Percentiles rank a stretch among this genome's conserved stretches.
phyloP scores from a whole-genome alignment of 2,113 vertebrate genomes.

The Melanerpes aurifrons region DNA sequence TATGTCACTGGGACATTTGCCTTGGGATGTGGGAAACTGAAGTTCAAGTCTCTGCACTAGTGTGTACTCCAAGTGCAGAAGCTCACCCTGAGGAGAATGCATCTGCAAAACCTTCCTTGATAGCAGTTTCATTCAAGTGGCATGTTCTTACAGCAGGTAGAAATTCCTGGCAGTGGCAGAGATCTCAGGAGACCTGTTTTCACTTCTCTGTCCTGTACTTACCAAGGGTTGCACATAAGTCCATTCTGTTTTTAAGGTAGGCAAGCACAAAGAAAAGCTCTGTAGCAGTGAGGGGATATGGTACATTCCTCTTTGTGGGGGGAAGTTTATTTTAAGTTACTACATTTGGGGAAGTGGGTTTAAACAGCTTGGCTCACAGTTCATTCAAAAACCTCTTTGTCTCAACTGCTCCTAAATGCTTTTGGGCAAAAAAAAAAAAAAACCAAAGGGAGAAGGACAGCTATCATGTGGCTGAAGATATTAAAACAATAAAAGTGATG shows the following conservation, averaged over 20 bases:
- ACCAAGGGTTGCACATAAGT: not conserved
- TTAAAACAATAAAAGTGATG: not conserved
- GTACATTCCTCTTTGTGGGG: not conserved
- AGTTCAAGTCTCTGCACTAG: constrained; percentile 54
- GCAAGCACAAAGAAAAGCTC: not conserved
- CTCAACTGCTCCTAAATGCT: not conserved
- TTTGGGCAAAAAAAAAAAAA: not conserved
- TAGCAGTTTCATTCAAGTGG: not conserved
- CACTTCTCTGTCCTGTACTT: not conserved
- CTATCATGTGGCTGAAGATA: not conserved
- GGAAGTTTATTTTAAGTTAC: not conserved
- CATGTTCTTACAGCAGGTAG: not conserved
- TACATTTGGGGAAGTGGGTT: not conserved
- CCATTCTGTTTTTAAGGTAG: not conserved
- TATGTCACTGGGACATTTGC: not conserved
- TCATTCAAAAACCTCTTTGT: not conserved
- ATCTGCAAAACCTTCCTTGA: not conserved
- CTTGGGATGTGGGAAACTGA: constrained; percentile 64
- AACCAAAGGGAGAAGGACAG: not conserved
- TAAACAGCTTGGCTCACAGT: not conserved
- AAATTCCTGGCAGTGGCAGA: fast-evolving
- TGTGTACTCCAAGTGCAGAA: not conserved
- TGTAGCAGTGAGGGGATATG: not conserved
- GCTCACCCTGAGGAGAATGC: not conserved
- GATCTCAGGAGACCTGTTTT: not conserved